phyloP scores from a whole-genome alignment of 2,888 invertebrate genomes.

The Lasioglossum zephyrum region DNA sequence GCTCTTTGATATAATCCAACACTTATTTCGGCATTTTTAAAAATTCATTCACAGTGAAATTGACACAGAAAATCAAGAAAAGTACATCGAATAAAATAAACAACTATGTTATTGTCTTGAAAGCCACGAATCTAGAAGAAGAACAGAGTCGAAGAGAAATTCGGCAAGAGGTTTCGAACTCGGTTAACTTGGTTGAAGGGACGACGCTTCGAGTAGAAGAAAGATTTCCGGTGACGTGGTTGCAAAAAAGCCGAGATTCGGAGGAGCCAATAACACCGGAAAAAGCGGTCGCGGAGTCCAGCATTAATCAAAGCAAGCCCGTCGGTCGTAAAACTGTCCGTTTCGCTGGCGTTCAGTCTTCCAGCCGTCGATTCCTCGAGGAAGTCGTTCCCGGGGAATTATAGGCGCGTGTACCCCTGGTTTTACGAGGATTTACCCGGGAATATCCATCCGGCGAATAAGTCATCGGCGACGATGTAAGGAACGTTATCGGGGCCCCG shows the following conservation, averaged over 20 bases:
- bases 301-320: conserved; percentile 11
- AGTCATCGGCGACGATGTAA: conserved; percentile 48
- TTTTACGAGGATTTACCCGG: conserved; percentile 19
- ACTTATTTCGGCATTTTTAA: too few species aligned
- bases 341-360: background rate
- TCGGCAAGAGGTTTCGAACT: background rate
- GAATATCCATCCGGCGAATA: conserved; percentile 4
- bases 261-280: background rate
- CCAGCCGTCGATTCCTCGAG: conserved; percentile 1
- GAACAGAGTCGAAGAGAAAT: background rate
- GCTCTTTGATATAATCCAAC: too few species aligned
- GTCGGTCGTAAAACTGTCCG: conserved; percentile 3
- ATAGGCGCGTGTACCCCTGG: conserved; percentile 13
- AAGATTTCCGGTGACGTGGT: background rate
- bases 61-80: too few species aligned
- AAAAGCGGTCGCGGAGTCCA: background rate
- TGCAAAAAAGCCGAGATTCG: background rate
- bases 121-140: background rate
- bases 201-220: background rate
- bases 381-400: conserved; percentile 24
- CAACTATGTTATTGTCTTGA: background rate
- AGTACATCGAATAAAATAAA: too few species aligned
- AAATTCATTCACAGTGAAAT: too few species aligned
- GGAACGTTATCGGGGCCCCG: conserved; percentile 44
- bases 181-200: background rate